A percentile compares a stretch with the other conserved stretches of the same genome.
phyloP scores from a whole-genome alignment of 1,140 invertebrate species.

The Berghia stephanieae region DNA sequence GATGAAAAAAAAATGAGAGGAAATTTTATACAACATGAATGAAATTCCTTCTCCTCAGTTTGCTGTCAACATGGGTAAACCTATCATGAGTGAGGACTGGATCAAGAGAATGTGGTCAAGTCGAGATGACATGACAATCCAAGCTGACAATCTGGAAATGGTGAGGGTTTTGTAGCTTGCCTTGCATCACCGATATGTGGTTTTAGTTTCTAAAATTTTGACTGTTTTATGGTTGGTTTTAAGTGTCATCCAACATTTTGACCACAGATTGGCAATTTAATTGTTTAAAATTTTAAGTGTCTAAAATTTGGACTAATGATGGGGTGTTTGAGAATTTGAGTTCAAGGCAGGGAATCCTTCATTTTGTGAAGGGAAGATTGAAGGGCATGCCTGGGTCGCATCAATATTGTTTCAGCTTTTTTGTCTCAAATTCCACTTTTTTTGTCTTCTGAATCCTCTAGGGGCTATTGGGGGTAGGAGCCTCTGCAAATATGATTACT shows the following conservation, averaged over 20 bases:
- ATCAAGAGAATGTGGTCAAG: constrained; percentile 83
- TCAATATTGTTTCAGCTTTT: no score
- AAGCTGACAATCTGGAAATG: constrained; percentile 75
- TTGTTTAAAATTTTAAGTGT: not conserved
- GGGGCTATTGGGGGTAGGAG: no score
- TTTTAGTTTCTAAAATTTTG: not conserved
- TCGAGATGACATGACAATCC: constrained; percentile 75
- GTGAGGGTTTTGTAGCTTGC: constrained; percentile 69
- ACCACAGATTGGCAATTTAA: not conserved
- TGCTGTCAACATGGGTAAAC: constrained; percentile 86
- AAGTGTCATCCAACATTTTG: not conserved
- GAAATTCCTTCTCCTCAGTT: constrained; percentile 48
- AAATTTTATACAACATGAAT: no score
- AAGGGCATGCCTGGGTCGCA: no score
- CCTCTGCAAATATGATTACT: no score
- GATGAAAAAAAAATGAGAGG: no score
- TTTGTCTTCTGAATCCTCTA: no score
- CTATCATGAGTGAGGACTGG: constrained; percentile 89
- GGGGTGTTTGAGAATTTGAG: no score
- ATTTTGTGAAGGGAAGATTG: no score
- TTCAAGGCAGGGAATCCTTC: no score
- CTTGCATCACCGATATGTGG: not conserved
- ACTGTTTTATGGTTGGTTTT: not conserved
- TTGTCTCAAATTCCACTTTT: no score
- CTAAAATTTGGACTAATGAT: no score